A percentile compares a stretch with the other conserved stretches of the same genome.
phyloP scores from a whole-genome alignment of 2,888 invertebrate species.

The Mesoligia furuncula region DNA sequence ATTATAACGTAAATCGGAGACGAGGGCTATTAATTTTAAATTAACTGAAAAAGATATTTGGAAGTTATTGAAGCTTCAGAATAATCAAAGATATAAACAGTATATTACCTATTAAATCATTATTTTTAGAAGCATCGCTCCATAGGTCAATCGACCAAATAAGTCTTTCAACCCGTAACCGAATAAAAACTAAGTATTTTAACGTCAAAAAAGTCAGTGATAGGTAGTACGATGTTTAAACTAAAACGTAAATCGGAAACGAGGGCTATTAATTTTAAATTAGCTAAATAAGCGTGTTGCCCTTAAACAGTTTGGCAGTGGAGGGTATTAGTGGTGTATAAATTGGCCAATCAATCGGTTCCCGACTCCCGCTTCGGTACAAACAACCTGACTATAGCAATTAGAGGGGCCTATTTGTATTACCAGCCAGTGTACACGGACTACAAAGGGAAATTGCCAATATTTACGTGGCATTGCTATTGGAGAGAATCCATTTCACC shows the following conservation, averaged over 20 bases:
- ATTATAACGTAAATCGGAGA: conserved; percentile 11
- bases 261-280: conserved; percentile 42
- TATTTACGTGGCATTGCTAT: conserved; percentile 39
- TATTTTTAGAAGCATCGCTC: neutral
- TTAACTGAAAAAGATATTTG: no score
- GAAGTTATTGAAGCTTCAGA: neutral
- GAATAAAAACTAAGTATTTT: neutral
- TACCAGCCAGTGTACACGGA: conserved; percentile 45
- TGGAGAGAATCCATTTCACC: conserved; percentile 31
- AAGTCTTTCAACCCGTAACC: conserved; percentile 17
- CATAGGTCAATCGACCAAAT: neutral
- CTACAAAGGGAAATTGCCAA: conserved; percentile 50
- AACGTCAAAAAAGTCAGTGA: neutral
- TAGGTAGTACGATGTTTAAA: conserved; percentile 9
- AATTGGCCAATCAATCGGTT: conserved; percentile 85
- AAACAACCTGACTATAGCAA: conserved; percentile 77
- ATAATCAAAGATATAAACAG: neutral
- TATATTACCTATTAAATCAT: neutral
- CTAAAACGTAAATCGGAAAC: conserved; percentile 16
- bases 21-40: no score
- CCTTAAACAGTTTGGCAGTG: conserved; percentile 53
- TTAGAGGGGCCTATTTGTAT: conserved; percentile 74
- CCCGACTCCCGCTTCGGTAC: conserved; percentile 70
- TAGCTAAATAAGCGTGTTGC: conserved; percentile 51
- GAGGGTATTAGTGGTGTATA: conserved; percentile 76